Conservation (phyloP, 2,888 invertebrate genomes). For the Hypolimnas misippus region DNA sequence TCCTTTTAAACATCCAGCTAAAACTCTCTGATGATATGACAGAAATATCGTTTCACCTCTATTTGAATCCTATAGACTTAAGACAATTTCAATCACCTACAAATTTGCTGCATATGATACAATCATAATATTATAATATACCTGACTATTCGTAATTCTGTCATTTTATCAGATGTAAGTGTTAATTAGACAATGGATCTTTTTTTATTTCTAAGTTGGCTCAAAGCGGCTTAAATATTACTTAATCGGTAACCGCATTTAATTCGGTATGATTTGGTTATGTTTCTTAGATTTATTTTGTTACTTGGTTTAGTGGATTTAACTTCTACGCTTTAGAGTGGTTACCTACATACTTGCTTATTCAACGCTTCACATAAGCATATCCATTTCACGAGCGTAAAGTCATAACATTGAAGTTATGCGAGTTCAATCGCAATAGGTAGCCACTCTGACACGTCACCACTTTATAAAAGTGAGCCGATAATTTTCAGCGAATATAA, state of each 20-base stretch:
- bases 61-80: too few species aligned
- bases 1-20: slow-evolving; percentile 21
- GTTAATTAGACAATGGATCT: slow-evolving; percentile 24
- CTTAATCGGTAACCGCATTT: slow-evolving; percentile 68
- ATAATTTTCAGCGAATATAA: slow-evolving; percentile 44
- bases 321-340: slow-evolving; percentile 28
- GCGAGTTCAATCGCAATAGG: slow-evolving; percentile 9
- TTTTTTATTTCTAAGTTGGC: slow-evolving; percentile 52
- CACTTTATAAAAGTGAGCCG: slow-evolving; percentile 59
- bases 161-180: slow-evolving; percentile 37
- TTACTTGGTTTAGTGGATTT: slow-evolving; percentile 47
- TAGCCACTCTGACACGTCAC: slow-evolving; percentile 42
- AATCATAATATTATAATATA: not conserved
- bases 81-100: not conserved
- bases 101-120: not conserved
- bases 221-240: slow-evolving; percentile 72
- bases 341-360: slow-evolving; percentile 7
- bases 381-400: too few species aligned
- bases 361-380: not conserved
- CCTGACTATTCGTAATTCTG: slow-evolving; percentile 21
- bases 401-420: too few species aligned
- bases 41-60: slow-evolving; percentile 24
- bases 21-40: slow-evolving; percentile 32
- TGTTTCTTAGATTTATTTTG: slow-evolving; percentile 68
- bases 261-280: slow-evolving; percentile 65